Evolutionary conservation across 2,888 invertebrate species (phyloP).

Genomic region (Ormyrus labotus): DNA sequence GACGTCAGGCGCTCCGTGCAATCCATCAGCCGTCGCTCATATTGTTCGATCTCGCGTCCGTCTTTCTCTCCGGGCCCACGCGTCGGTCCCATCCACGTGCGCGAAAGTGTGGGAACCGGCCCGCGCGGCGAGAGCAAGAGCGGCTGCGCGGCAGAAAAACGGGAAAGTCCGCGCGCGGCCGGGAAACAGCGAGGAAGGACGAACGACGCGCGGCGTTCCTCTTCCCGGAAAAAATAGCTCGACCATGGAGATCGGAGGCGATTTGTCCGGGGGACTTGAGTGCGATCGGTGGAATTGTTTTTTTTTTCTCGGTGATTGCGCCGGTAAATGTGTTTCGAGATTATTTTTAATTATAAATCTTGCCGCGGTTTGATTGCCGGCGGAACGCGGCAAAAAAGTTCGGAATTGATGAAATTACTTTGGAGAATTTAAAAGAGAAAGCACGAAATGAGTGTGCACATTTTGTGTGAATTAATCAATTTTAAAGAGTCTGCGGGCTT

Average conservation of each 20-base stretch:
- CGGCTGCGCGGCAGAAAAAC: background rate
- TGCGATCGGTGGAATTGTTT: background rate
- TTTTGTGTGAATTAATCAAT: too few relatives aligned
- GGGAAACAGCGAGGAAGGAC: background rate
- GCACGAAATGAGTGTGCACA: too few relatives aligned
- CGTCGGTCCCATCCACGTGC: background rate
- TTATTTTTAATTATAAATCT: too few relatives aligned
- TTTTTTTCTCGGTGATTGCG: too few relatives aligned
- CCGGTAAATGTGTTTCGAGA: too few relatives aligned
- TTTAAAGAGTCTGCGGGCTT: too few relatives aligned
- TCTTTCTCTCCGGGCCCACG: background rate
- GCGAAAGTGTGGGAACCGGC: constrained; percentile 54
- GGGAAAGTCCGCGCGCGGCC: background rate
- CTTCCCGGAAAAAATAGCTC: constrained; percentile 34
- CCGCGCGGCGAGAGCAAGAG: background rate
- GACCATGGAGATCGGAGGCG: background rate
- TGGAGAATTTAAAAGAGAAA: too few relatives aligned
- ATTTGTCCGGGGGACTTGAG: background rate
- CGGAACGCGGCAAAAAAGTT: too few relatives aligned
- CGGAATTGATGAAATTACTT: too few relatives aligned
- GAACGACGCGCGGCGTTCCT: background rate
- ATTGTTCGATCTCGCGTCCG: background rate
- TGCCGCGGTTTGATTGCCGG: too few relatives aligned
- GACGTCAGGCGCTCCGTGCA: too few relatives aligned
- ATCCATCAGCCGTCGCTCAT: too few relatives aligned